These are phyloP conservation scores for Neotragus pygmaeus DNA, from an alignment of 2,113 vertebrate genomes.

Conservation along the genomic window DNA sequence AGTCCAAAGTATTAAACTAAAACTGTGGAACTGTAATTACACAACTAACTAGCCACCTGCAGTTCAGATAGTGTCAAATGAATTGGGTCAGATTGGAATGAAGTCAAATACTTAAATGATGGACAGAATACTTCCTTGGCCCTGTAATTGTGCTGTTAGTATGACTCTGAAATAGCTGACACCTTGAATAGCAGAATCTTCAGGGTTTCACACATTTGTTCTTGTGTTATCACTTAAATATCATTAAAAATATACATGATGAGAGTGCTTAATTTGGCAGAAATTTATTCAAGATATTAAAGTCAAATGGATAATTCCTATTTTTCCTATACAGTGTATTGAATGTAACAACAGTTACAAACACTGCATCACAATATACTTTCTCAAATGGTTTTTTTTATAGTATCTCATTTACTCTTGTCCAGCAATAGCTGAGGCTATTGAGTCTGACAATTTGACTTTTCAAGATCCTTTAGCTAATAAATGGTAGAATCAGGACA, in stretches of 20 bases:
- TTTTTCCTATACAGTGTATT: background rate
- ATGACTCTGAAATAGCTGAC: constrained; percentile 2
- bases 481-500: background rate
- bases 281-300: background rate
- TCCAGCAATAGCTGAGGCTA: background rate
- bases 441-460: background rate
- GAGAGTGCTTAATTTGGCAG: background rate
- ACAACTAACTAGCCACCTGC: constrained; percentile 68
- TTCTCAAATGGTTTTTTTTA: background rate
- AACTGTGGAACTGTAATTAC: constrained; percentile 64
- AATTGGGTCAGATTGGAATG: constrained; percentile 58
- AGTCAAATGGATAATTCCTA: background rate
- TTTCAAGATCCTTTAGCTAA: background rate
- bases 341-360: background rate
- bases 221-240: background rate
- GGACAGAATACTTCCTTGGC: background rate
- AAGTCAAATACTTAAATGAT: constrained; percentile 47
- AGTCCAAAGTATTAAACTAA: constrained; percentile 65
- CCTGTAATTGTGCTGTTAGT: background rate
- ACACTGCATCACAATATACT: background rate
- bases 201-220: background rate
- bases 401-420: background rate
- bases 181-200: constrained; percentile 23
- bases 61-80: constrained; percentile 63
- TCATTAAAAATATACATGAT: background rate